Base-by-base conservation (phyloP, 2,113 vertebrate species). In the Tychaedon coryphoeus region DNA sequence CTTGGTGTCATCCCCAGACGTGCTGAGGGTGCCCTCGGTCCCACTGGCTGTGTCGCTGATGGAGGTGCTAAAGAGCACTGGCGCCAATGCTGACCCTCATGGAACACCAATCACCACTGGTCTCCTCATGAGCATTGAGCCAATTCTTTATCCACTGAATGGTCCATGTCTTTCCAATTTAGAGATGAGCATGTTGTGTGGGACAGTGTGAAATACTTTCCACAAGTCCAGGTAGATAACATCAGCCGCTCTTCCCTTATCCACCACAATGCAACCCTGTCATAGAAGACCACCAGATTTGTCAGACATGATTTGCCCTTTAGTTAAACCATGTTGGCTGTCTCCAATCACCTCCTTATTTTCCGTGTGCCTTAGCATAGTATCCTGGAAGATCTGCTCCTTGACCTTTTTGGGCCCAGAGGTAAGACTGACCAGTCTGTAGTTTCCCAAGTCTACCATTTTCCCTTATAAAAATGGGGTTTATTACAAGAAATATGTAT, bases 41-140 rank as follows among this genome's bases (percentile, higher is more conserved):
- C 33, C 23, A 4, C 36, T 51, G 57, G n/a, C 19, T 0, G 0
- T 50, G 72, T 38, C 38, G 31, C 33, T 9, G n/a, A 4, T 33
- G 47, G 53, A 31, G 38, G 16, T 65, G 73, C 34, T 65, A 3
- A 53, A 26, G 38, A 40, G 58, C 58, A 29, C 36, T 8, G 34
- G 24, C 24, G 14, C n/a, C 38, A 66, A 1, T 22, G 34, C 3
- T 6, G 51, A 31, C 25, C 12, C 43, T n/a, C 47, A 58, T 4
- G 14, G 58, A 47, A 19, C 22, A n/a, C n/a, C 14, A 6, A 7
- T 47, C n/a, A 23, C 53, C 60, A 12, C 53, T 67, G 60, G 11
- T 73, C 14, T 72, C 14, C 15, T 53, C 2, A 4, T 36, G 47
- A 25, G 24, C 26, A 24, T 40, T 0, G 2, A 47, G 20, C 36